Conservation (phyloP, 2,113 vertebrate species). For the Polypterus bichir region DNA sequence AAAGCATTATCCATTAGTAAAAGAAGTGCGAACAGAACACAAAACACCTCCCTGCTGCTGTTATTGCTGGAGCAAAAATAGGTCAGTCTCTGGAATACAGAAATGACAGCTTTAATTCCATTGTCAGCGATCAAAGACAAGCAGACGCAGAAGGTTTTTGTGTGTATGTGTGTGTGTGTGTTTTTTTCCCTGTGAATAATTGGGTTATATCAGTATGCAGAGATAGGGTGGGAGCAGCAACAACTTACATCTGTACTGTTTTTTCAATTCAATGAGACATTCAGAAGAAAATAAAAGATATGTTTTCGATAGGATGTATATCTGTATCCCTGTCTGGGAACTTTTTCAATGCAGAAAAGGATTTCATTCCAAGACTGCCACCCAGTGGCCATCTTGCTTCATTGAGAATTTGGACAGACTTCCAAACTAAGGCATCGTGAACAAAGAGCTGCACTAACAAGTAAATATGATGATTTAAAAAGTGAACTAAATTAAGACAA, state of each 20-base stretch:
- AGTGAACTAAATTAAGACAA: too few species aligned
- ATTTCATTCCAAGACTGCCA: slow-evolving; percentile 23
- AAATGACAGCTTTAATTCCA: slow-evolving; percentile 20
- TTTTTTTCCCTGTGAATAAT: slow-evolving; percentile 32
- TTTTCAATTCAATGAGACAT: slow-evolving; percentile 1
- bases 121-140: slow-evolving; percentile 6
- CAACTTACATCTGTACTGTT: slow-evolving; percentile 8
- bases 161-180: slow-evolving; percentile 20
- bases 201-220: slow-evolving; percentile 28
- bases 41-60: slow-evolving; percentile 1
- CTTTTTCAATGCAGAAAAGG: too few species aligned
- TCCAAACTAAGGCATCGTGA: too few species aligned
- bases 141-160: background rate
- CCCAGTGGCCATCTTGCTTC: slow-evolving; percentile 19
- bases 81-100: slow-evolving; percentile 18
- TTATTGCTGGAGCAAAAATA: slow-evolving; percentile 15
- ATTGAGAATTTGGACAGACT: background rate
- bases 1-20: background rate
- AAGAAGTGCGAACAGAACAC: background rate
- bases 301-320: background rate
- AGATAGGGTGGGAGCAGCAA: slow-evolving; percentile 11
- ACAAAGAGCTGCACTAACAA: too few species aligned
- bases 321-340: background rate
- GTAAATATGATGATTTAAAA: too few species aligned
- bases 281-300: background rate